These are phyloP conservation scores for Napeogenes sylphis DNA, from an alignment of 2,888 invertebrate genomes.

Conservation along the genomic window DNA sequence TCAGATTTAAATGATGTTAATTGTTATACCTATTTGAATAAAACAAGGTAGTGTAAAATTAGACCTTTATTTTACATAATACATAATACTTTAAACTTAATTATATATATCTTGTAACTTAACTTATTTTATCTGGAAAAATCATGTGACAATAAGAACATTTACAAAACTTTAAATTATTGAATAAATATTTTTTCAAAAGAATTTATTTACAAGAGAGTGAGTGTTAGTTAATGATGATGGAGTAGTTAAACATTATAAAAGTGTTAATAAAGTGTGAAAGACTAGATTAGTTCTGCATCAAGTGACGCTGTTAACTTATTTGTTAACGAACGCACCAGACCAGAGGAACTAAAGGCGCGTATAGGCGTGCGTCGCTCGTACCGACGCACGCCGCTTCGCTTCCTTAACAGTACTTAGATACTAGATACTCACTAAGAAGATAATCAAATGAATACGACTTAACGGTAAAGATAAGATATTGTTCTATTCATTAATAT, in stretches of 20 bases:
- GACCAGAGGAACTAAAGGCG: conserved; percentile 64
- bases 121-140: conserved; percentile 1
- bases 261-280: conserved; percentile 27
- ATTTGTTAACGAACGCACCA: conserved; percentile 46
- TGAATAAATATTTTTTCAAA: conserved; percentile 1
- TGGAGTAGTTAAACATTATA: conserved; percentile 3
- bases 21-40: neutral
- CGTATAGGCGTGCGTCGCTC: conserved; percentile 56
- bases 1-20: too few species aligned
- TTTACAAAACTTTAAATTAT: conserved; percentile 5
- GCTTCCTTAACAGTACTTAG: conserved; percentile 43
- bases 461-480: conserved; percentile 6
- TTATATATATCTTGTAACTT: conserved; percentile 2
- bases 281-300: conserved; percentile 75
- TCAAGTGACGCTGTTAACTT: conserved; percentile 48
- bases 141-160: conserved; percentile 7
- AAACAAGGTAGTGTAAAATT: conserved; percentile 11
- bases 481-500: neutral
- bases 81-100: conserved; percentile 10
- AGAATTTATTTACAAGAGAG: conserved; percentile 17
- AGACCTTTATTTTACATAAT: conserved; percentile 20
- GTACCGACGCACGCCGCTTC: conserved; percentile 54
- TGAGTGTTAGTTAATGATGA: conserved; percentile 6
- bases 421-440: conserved; percentile 36
- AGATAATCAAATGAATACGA: neutral